Percentiles rank a stretch among this genome's conserved stretches.
Conservation (phyloP, 2,113 vertebrate species). For the Prinia subflava region DNA sequence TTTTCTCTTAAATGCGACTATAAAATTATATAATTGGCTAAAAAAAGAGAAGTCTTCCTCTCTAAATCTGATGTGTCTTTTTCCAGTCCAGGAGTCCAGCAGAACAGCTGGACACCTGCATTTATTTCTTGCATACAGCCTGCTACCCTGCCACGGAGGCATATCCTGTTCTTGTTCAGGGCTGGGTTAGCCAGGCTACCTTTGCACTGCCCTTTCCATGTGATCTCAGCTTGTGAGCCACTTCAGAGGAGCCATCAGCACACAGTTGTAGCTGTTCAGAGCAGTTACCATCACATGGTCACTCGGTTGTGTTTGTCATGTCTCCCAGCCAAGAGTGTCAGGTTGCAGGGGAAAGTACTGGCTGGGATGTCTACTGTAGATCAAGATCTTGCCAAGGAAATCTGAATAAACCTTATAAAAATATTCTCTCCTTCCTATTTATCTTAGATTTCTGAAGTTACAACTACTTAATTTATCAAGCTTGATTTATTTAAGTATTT, state of each 20-base stretch:
- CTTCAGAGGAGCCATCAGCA: not conserved
- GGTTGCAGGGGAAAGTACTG: slow-evolving; percentile 57
- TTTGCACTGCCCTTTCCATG: not conserved
- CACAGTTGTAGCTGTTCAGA: not conserved
- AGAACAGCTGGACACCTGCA: not conserved
- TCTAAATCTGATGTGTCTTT: not conserved
- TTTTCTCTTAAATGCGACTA: not conserved
- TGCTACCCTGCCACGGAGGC: not conserved
- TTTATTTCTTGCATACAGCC: not conserved
- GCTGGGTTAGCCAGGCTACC: not conserved
- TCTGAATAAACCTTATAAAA: slow-evolving; percentile 61
- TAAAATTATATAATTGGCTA: not conserved
- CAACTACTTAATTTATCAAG: slow-evolving; percentile 18
- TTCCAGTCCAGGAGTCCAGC: not conserved
- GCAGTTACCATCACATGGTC: not conserved
- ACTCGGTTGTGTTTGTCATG: slow-evolving; percentile 54
- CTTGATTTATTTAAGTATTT: slow-evolving; percentile 45
- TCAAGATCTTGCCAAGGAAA: slow-evolving; percentile 56
- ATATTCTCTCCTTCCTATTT: slow-evolving; percentile 40
- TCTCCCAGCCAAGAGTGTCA: slow-evolving; percentile 69
- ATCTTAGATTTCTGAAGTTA: slow-evolving; percentile 48
- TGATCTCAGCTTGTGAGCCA: not conserved
- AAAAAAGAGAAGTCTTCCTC: not conserved
- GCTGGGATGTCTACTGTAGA: slow-evolving; percentile 46
- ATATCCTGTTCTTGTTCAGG: not conserved